Evolutionary conservation across 2,888 invertebrate species (phyloP).

Genomic region (Ormyrus labotus): DNA sequence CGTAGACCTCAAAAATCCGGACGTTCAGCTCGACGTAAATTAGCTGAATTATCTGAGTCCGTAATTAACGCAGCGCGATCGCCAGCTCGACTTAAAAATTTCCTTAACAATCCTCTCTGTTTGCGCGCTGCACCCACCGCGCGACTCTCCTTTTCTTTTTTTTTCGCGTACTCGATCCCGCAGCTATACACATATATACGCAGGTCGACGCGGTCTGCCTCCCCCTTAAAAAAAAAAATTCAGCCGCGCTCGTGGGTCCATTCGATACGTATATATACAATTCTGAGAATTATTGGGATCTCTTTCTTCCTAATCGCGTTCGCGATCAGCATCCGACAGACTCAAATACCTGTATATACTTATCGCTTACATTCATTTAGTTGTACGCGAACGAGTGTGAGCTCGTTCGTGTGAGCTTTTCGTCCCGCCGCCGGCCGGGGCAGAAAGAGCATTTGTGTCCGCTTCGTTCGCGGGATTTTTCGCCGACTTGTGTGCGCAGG

Average conservation of each 20-base stretch:
- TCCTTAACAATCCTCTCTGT: slow-evolving; percentile 13
- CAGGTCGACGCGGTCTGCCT: neutral
- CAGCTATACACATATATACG: neutral
- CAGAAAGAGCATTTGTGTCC: too few relatives aligned
- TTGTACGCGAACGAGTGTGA: slow-evolving; percentile 33
- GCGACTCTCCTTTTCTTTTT: neutral
- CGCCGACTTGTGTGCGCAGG: neutral
- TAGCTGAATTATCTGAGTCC: slow-evolving; percentile 1
- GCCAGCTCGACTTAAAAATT: neutral
- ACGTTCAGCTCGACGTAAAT: too few relatives aligned
- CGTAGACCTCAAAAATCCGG: too few relatives aligned
- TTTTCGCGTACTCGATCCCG: neutral
- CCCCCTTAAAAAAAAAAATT: slow-evolving; percentile 13
- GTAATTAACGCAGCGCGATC: slow-evolving; percentile 32
- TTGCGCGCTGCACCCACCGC: neutral
- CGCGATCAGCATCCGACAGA: slow-evolving; percentile 59
- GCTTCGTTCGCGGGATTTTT: neutral
- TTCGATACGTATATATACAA: slow-evolving; percentile 58
- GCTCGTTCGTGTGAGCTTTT: slow-evolving; percentile 31
- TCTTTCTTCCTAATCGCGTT: slow-evolving; percentile 62
- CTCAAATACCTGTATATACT: slow-evolving; percentile 54
- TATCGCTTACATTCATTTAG: slow-evolving; percentile 53
- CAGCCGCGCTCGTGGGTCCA: slow-evolving; percentile 47
- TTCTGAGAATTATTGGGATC: slow-evolving; percentile 63
- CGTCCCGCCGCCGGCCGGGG: neutral